Percentiles rank a stretch among this genome's conserved stretches.
These are phyloP conservation scores for Rattus rattus DNA, from an alignment of 2,113 vertebrate species.

Conservation along the genomic window DNA sequence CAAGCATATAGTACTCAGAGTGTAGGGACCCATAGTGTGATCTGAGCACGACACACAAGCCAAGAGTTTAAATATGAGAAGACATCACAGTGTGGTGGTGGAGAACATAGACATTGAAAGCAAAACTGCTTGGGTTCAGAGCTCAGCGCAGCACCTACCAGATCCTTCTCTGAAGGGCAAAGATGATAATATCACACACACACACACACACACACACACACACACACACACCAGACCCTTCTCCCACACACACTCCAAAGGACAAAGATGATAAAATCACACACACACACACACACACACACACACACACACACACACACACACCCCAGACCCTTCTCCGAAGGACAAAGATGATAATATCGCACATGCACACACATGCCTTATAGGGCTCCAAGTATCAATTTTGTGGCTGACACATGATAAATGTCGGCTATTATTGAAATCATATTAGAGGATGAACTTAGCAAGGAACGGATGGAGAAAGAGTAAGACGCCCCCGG, in stretches of 20 bases:
- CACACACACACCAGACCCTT: too few relatives aligned
- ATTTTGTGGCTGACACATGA: constrained; percentile 75
- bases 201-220: background rate
- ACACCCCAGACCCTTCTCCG: background rate
- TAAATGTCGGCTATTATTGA: constrained; percentile 80
- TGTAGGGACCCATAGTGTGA: background rate
- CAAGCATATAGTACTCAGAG: background rate
- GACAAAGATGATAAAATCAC: constrained; percentile 58
- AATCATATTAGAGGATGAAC: constrained; percentile 78
- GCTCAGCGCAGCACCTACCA: constrained; percentile 31
- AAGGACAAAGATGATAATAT: constrained; percentile 60
- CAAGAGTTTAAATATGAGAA: background rate
- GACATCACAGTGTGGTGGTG: background rate
- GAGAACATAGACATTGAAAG: background rate
- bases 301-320: too few relatives aligned
- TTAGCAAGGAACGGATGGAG: constrained; percentile 68
- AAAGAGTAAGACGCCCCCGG: constrained; percentile 70
- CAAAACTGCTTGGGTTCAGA: constrained; percentile 32
- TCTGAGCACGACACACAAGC: background rate
- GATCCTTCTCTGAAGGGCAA: constrained; percentile 47
- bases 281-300: background rate
- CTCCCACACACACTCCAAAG: background rate
- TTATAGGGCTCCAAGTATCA: constrained; percentile 64
- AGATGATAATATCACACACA: constrained; percentile 35
- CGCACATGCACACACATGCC: background rate